Evolutionary conservation across 2,113 vertebrate genomes (phyloP).

Genomic region (Eidolon helvum): DNA sequence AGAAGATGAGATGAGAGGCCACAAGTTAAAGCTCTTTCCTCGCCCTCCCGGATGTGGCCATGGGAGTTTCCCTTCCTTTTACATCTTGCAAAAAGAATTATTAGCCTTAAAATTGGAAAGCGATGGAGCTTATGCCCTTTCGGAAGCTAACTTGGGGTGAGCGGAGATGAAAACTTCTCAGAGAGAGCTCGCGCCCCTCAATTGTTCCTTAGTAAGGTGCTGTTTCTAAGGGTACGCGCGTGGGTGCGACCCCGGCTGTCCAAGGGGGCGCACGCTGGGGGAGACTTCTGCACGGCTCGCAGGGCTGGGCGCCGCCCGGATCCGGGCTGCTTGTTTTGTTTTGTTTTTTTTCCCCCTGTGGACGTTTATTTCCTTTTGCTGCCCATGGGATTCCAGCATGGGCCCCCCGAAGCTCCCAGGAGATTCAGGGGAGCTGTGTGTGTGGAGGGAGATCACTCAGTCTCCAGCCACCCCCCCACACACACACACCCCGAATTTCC

Average conservation of each 20-base stretch:
- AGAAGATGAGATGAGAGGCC: conserved; percentile 43
- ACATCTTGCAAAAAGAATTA: conserved; percentile 13
- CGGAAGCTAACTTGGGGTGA: neutral
- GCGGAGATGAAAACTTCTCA: neutral
- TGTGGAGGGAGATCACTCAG: neutral
- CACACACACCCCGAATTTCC: conserved; percentile 52
- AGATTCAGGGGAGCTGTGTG: neutral
- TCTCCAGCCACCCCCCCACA: neutral
- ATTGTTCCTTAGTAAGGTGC: too few relatives aligned
- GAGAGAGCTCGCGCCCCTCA: neutral
- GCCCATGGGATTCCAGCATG: neutral
- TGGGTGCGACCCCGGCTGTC: too few relatives aligned
- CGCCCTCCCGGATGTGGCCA: neutral
- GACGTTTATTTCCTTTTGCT: neutral
- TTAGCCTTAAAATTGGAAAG: conserved; percentile 14
- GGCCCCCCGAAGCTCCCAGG: neutral
- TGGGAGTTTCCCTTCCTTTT: neutral
- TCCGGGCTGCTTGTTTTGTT: neutral
- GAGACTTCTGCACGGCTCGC: too few relatives aligned
- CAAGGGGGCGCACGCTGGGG: too few relatives aligned
- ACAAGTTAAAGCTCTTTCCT: neutral
- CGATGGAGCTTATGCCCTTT: neutral
- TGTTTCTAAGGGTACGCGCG: too few relatives aligned
- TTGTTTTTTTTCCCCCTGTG: neutral
- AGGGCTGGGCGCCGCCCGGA: neutral